These are phyloP conservation scores for Rhopalosiphum nymphaeae DNA, from an alignment of 2,888 invertebrate genomes.

Conservation along the genomic window DNA sequence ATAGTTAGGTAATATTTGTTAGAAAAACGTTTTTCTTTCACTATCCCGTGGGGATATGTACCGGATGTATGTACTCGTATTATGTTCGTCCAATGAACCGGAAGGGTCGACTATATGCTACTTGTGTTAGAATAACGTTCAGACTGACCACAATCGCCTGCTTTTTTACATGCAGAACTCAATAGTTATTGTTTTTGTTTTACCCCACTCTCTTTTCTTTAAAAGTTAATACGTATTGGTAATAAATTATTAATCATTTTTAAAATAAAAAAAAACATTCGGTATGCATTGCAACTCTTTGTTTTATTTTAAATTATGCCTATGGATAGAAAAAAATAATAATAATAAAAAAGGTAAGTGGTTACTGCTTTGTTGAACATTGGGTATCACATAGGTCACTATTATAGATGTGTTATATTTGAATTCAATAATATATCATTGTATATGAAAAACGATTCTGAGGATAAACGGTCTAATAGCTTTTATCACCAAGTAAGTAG, in stretches of 20 bases:
- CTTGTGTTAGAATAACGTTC: conserved; percentile 47
- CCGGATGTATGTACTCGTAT: conserved; percentile 19
- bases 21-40: conserved; percentile 42
- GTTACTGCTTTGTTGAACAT: too few species aligned
- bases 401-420: too few species aligned
- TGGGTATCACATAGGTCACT: too few species aligned
- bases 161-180: conserved; percentile 10
- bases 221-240: neutral
- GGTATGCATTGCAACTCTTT: neutral
- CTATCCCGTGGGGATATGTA: neutral
- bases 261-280: neutral
- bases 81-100: conserved; percentile 49
- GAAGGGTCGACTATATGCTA: conserved; percentile 51
- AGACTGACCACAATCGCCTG: neutral
- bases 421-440: too few species aligned
- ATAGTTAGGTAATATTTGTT: neutral
- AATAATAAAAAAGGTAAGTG: too few species aligned
- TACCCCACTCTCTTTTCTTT: neutral
- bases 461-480: too few species aligned
- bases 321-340: neutral
- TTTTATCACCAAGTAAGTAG: too few species aligned
- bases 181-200: conserved; percentile 11
- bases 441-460: too few species aligned
- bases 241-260: neutral
- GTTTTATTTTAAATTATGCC: neutral